Percentiles rank a stretch among this genome's conserved stretches.
Conservation (phyloP, 92 coral and sea anemone species). For the Ricordea florida region DNA sequence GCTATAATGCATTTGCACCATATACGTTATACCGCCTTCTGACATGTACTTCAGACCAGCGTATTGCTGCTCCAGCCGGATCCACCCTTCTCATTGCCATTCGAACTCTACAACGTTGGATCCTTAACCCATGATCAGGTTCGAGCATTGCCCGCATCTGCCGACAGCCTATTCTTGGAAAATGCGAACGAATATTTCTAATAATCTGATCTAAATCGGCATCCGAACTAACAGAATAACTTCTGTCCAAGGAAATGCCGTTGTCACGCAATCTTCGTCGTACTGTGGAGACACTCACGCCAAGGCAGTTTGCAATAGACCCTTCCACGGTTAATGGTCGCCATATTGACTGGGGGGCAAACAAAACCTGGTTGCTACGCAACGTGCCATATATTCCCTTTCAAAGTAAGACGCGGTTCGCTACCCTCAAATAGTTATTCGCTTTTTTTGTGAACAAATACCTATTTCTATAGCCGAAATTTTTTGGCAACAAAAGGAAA, state of each 20-base stretch:
- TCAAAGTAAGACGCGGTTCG: no score
- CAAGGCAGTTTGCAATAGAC: slow-evolving; percentile 1
- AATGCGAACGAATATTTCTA: background rate
- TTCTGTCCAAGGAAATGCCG: background rate
- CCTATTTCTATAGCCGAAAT: no score
- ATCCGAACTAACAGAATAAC: background rate
- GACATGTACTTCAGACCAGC: slow-evolving; percentile 3
- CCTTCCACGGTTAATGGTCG: no score
- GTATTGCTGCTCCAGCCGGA: background rate
- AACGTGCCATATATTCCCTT: no score
- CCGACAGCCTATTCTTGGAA: slow-evolving; percentile 1
- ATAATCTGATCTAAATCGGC: background rate
- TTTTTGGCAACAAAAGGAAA: no score
- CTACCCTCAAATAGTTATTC: no score
- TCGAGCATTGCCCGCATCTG: slow-evolving; percentile 2
- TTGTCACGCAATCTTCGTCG: background rate
- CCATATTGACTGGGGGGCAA: no score
- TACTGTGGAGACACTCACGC: background rate
- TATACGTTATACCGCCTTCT: background rate
- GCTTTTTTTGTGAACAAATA: no score
- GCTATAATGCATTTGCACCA: slow-evolving; percentile 19
- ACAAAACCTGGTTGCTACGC: no score
- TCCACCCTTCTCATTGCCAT: background rate
- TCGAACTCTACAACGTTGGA: background rate
- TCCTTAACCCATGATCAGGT: background rate